Evolutionary conservation across 2,113 vertebrate species (phyloP), one percentile per base, ranked within the genome.

Genomic region (Ahaetulla prasina): DNA sequence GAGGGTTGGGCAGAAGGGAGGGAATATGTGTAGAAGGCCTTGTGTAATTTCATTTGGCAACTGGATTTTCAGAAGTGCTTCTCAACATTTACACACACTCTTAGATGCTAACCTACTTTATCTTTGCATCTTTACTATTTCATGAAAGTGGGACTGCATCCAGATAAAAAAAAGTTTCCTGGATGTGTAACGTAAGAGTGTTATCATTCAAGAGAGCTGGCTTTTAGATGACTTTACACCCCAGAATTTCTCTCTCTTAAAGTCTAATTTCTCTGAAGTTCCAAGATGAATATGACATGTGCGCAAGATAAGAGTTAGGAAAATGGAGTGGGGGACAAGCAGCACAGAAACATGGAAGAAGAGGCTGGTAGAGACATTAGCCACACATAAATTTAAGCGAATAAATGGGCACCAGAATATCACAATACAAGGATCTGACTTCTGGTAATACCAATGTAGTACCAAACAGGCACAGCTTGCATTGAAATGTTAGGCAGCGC

Each of bases 61-160:
- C 1, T 93, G 93, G 30, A 87, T 18, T 25, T 50, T 87, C 50
- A 94, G 85, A 93, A 93, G 22, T 1, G 92, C 11, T 89, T 85
- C 47, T 12, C 89, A 85, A 4, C 22, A 60, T 4, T 18, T 14
- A 50, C 12, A 63, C 8, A 88, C n/a, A 80, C 30, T 43, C 39
- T 45, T 35, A 8, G 50, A 35, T 45, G n/a, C 57, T 50, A 57
- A 80, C 35, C 7, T 80, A 22, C 74, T 80, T 8, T 22, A 80
- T 22, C 74, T 80, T 80, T 43, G 35, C 35, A n/a, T 68, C 3
- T 52, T 14, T 16, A 52, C 43, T 18, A n/a, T 87, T 87, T 91
- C 47, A 39, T 86, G 54, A 22, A 68, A 39, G 27, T 27, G 53
- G 23, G 47, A 4, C n/a, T 43, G 30, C 30, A 30, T 55, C 52